These are phyloP conservation scores for Podilymbus podiceps DNA, from an alignment of 2,113 vertebrate species.

Conservation along the genomic window DNA sequence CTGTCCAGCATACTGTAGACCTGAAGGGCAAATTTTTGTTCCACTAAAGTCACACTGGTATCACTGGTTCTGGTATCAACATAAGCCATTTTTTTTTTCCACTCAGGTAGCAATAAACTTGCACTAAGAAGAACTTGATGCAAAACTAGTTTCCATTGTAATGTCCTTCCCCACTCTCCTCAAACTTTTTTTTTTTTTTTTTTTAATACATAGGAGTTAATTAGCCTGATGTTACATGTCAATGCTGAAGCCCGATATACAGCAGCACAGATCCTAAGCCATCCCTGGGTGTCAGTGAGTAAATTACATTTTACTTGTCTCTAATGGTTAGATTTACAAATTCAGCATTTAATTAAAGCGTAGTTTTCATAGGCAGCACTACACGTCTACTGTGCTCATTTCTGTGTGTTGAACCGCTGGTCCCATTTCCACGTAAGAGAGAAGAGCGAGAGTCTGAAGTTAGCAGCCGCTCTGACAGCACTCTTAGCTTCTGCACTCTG, in stretches of 20 bases:
- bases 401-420: neutral
- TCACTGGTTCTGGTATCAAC: neutral
- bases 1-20: neutral
- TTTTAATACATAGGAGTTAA: slow-evolving; percentile 82
- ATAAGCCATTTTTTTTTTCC: neutral
- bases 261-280: slow-evolving; percentile 88
- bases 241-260: slow-evolving; percentile 88
- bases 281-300: slow-evolving; percentile 96
- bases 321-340: neutral
- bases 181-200: neutral
- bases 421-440: neutral
- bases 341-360: too few relatives aligned
- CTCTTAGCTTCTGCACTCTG: neutral
- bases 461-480: neutral
- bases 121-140: neutral
- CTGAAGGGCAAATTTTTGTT: neutral
- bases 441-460: neutral
- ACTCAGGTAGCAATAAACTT: neutral
- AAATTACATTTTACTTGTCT: neutral
- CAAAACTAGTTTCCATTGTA: neutral
- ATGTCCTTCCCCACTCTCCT: neutral
- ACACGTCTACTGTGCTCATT: neutral
- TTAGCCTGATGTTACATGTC: slow-evolving; percentile 92
- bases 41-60: neutral
- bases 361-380: neutral